Base-by-base conservation (phyloP, 2,888 invertebrate genomes). In the Euplexia lucipara region DNA sequence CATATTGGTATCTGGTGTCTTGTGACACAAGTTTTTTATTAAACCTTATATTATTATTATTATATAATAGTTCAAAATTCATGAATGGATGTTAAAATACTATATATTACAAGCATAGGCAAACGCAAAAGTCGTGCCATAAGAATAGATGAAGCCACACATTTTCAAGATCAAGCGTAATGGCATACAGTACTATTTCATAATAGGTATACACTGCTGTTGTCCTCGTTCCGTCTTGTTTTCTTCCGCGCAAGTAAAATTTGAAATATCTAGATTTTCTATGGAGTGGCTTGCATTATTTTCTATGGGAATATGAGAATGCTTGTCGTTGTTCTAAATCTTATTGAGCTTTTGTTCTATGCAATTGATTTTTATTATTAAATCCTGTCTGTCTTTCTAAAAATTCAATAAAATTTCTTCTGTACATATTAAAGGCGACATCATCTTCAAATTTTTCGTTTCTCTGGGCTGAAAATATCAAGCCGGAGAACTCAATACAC, bases 71-170 rank as follows among this genome's bases (percentile, higher is more conserved):
- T 35, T 10, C 0, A 18, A 4, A 18, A 41, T 39, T n/a, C 1
- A 54, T 30, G 22, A 63, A 35, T 16, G 3, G 0, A 10, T 7
- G 7, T 34, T 42, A 14, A 35, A 30, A 42, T 44, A n/a, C n/a
- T n/a, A n/a, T n/a, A n/a, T n/a, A 0, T 2, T 3, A 42, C 14
- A 1, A 41, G 5, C 6, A 35, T 35, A 12, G 5, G 20, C 6
- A 3, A 12, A 4, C 26, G 12, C 26, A 16, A 16, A 7, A 48
- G 4, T 41, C 32, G 52, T 47, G 47, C 20, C 6, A 16, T 41
- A 75, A 41, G 9, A 53, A 68, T 60, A 67, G 44, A 53, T 18
- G 69, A 75, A 75, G 75, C 75, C 53, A 35, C 18, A 75, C 44
- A 7, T 34, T 68, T 49, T 22, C 49, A 69, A 69, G 75, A 69